Evolutionary conservation across 2,888 invertebrate species (phyloP).

Genomic region (Leptopilina syphax): DNA sequence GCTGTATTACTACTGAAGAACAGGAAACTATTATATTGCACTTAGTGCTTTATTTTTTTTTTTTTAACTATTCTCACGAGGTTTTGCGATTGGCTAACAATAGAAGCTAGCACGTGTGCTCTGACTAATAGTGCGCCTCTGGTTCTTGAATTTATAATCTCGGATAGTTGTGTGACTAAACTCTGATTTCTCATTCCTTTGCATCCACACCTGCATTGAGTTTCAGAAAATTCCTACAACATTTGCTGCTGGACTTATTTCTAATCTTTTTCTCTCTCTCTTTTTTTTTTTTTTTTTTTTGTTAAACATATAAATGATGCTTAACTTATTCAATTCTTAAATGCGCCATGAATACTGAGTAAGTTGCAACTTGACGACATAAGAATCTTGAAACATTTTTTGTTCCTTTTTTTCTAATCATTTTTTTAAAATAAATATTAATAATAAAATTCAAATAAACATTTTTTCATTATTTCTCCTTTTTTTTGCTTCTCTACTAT

Average conservation of each 20-base stretch:
- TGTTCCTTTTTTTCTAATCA: neutral
- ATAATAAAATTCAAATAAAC: too few species aligned
- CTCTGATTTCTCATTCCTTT: constrained; percentile 37
- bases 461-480: too few species aligned
- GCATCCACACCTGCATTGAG: constrained; percentile 53
- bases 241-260: constrained; percentile 59
- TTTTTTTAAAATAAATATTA: neutral
- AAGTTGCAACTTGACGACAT: constrained; percentile 55
- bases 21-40: neutral
- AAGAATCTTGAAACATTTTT: constrained; percentile 1
- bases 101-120: constrained; percentile 14
- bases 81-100: constrained; percentile 5
- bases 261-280: neutral
- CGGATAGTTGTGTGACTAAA: constrained; percentile 49
- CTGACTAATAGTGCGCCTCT: constrained; percentile 65
- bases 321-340: constrained; percentile 59
- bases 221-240: constrained; percentile 58
- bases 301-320: neutral
- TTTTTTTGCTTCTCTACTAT: too few species aligned
- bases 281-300: too few species aligned
- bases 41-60: neutral
- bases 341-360: constrained; percentile 43
- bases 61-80: neutral
- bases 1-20: constrained; percentile 43
- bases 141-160: constrained; percentile 54